These are phyloP conservation scores for Oophaga sylvatica DNA, from an alignment of 2,797 vertebrate species.

Conservation along the genomic window DNA sequence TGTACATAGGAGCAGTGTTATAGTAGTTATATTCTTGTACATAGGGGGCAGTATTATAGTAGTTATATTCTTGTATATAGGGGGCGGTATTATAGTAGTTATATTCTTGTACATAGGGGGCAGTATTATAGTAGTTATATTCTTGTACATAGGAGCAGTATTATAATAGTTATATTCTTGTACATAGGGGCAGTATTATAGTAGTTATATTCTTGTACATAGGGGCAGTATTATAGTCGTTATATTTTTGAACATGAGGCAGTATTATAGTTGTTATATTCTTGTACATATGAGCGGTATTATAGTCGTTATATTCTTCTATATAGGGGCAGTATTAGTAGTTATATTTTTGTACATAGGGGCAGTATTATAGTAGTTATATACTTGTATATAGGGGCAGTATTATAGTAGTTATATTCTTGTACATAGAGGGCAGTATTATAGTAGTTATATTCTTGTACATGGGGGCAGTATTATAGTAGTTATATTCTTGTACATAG, in stretches of 20 bases:
- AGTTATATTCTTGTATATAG: neutral
- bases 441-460: slow-evolving; percentile 18
- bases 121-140: neutral
- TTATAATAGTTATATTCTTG: neutral
- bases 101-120: neutral
- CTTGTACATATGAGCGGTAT: neutral
- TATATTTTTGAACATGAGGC: neutral
- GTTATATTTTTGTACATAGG: neutral
- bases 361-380: no score
- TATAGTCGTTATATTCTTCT: slow-evolving; percentile 11
- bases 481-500: neutral
- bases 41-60: neutral
- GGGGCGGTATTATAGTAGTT: neutral
- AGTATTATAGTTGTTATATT: neutral
- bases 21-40: slow-evolving; percentile 12
- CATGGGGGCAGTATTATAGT: neutral
- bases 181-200: no score
- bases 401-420: neutral
- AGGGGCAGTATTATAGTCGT: slow-evolving; percentile 9
- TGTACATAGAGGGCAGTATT: no score
- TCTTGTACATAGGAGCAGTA: neutral
- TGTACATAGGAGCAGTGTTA: slow-evolving; percentile 8
- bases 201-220: neutral
- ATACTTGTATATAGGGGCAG: neutral
- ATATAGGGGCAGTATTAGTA: neutral